A percentile compares a stretch with the other conserved stretches of the same genome.
Evolutionary conservation across 2,113 vertebrate genomes (phyloP).

Genomic region (Taxidea taxus): DNA sequence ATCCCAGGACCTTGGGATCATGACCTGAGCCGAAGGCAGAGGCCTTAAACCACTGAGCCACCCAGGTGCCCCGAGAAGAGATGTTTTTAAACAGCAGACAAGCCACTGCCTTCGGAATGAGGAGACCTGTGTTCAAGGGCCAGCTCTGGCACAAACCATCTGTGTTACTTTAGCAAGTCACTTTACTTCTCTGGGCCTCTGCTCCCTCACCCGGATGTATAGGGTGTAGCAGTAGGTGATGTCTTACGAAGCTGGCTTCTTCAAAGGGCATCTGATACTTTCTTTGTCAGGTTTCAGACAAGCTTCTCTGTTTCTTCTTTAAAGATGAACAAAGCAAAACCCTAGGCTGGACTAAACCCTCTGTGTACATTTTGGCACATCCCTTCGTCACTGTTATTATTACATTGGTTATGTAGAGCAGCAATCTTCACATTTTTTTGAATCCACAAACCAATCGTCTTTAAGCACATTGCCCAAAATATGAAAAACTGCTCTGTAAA

Average conservation of each 20-base stretch:
- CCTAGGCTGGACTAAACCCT: neutral
- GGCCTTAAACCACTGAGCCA: too few relatives aligned
- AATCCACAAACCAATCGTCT: neutral
- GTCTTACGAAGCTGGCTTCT: neutral
- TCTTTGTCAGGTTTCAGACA: neutral
- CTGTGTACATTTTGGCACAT: neutral
- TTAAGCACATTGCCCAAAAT: neutral
- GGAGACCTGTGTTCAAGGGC: neutral
- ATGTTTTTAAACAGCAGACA: neutral
- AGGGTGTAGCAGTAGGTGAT: neutral
- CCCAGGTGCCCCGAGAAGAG: too few relatives aligned
- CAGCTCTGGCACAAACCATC: neutral
- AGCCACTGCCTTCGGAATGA: neutral
- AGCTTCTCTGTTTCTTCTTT: neutral
- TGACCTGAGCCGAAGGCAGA: too few relatives aligned
- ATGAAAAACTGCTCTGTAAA: neutral
- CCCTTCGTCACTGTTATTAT: neutral
- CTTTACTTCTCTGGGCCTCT: neutral
- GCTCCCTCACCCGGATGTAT: neutral
- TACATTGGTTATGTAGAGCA: neutral
- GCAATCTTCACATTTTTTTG: neutral
- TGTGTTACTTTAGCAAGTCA: neutral
- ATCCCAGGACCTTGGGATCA: too few relatives aligned
- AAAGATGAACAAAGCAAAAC: neutral
- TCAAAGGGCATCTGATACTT: neutral